Evolutionary conservation across 2,888 invertebrate genomes (phyloP).

Genomic region (Rhodophaea formosa): DNA sequence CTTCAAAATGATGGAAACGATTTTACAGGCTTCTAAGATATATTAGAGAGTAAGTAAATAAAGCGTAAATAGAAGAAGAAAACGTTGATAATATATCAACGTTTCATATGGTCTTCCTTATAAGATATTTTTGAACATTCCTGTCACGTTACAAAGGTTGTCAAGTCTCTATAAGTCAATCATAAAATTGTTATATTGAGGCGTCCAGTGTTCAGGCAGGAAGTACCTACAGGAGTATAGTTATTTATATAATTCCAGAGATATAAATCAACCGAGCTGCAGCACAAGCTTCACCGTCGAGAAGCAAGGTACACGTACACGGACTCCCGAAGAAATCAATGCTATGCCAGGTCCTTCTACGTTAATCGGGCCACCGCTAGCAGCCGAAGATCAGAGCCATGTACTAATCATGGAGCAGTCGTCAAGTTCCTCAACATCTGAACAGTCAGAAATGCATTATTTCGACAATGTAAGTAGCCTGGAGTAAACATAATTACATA

Average conservation of each 20-base stretch:
- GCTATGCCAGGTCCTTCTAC: background rate
- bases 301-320: background rate
- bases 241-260: conserved; percentile 1
- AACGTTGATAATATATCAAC: no score
- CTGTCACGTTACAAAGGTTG: no score
- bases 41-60: no score
- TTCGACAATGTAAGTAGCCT: conserved; percentile 30
- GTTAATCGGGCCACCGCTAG: background rate
- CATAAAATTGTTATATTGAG: background rate
- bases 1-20: no score
- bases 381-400: background rate
- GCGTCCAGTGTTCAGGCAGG: no score
- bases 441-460: conserved; percentile 48
- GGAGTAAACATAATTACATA: no score
- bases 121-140: no score
- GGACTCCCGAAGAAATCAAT: background rate
- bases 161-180: background rate
- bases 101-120: no score
- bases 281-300: conserved; percentile 34
- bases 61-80: no score
- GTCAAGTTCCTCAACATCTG: conserved; percentile 42
- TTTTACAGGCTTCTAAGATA: no score
- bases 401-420: background rate
- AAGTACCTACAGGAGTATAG: no score
- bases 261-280: conserved; percentile 40